A percentile compares a stretch with the other conserved stretches of the same genome.
Conservation (phyloP, 2,797 vertebrate species). For the Cossypha heuglini region DNA sequence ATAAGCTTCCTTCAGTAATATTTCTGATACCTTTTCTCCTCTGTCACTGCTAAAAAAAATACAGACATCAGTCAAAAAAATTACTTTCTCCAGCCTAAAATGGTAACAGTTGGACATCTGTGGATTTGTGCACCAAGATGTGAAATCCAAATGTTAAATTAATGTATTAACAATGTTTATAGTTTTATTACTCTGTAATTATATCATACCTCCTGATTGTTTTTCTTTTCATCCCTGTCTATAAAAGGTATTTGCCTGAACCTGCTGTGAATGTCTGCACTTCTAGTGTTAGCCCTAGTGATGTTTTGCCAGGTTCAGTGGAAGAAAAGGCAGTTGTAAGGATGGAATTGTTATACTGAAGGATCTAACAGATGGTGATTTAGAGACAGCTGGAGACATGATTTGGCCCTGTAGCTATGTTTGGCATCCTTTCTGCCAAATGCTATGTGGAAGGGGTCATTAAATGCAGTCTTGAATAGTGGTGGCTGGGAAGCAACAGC, state of each 20-base stretch:
- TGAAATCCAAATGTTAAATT: conserved; percentile 66
- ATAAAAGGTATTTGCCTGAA: conserved; percentile 65
- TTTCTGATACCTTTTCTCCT: background rate
- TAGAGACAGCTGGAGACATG: background rate
- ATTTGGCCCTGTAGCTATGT: background rate
- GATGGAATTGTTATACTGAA: background rate
- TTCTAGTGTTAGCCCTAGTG: conserved; percentile 44
- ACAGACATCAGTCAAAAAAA: background rate
- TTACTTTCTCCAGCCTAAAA: background rate
- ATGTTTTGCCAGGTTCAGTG: conserved; percentile 66
- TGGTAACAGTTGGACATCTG: background rate
- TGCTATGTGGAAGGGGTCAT: background rate
- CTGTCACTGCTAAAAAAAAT: background rate
- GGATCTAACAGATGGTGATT: background rate
- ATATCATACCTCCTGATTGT: conserved; percentile 62
- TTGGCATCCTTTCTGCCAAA: background rate
- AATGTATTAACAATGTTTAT: conserved; percentile 71
- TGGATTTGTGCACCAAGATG: background rate
- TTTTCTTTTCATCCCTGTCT: conserved; percentile 70
- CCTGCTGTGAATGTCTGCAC: conserved; percentile 65
- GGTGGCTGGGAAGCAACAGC: background rate
- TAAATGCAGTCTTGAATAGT: background rate
- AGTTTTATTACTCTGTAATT: conserved; percentile 77
- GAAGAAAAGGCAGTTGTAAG: conserved; percentile 27
- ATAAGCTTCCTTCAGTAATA: background rate